Evolutionary conservation across 2,113 vertebrate genomes (phyloP).

Genomic region (Taxidea taxus): DNA sequence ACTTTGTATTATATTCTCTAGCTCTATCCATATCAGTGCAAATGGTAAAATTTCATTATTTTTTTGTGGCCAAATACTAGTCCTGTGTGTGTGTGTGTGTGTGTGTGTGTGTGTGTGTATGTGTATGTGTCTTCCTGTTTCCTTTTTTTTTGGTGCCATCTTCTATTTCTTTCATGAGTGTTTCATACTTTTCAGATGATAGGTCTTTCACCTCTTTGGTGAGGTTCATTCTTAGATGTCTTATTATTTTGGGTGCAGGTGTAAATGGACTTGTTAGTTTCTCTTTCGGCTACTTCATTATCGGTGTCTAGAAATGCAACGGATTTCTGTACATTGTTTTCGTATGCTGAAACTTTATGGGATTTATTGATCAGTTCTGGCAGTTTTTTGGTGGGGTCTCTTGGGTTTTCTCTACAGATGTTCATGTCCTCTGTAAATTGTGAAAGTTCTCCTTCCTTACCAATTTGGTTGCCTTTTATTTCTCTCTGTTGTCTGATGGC

Average conservation of each 20-base stretch:
- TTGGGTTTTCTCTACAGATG: background rate
- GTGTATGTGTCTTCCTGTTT: background rate
- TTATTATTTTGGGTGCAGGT: background rate
- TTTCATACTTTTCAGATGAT: background rate
- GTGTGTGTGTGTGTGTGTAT: too few relatives aligned
- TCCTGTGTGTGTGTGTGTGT: background rate
- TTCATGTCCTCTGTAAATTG: background rate
- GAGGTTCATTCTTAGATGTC: background rate
- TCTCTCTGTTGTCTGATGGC: background rate
- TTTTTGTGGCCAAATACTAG: background rate
- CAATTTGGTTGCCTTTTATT: background rate
- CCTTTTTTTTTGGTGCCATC: background rate
- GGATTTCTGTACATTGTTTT: background rate
- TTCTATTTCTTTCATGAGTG: background rate
- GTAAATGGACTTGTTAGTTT: background rate
- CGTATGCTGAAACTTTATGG: background rate
- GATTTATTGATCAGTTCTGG: background rate
- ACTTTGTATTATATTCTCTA: background rate
- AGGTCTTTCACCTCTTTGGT: background rate
- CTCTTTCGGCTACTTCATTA: background rate
- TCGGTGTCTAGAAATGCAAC: background rate
- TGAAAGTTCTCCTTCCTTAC: background rate
- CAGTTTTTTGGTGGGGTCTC: background rate
- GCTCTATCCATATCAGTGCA: background rate
- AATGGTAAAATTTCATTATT: background rate